Base-by-base conservation (phyloP, 2,888 invertebrate genomes). In the Lobophora halterata region DNA sequence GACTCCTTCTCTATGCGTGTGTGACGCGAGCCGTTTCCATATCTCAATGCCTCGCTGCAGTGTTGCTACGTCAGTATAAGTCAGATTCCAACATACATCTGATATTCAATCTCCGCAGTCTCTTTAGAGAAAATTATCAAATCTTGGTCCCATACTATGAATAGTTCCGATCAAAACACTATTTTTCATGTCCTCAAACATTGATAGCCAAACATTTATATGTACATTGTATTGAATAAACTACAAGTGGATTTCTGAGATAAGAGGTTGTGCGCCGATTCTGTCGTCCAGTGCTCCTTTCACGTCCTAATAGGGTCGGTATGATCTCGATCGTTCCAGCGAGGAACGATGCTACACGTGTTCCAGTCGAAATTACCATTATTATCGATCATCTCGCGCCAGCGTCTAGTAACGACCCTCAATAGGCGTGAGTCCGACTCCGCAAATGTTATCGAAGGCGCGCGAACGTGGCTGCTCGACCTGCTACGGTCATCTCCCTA, bases 341-440 rank as follows among this genome's bases (percentile, higher is more conserved):
- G 68, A n/a, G 69, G 68, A 66, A 62, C 79, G 80, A 82, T 77
- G 75, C 68, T 75, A 86, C 86, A 86, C 83, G 85, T 85, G 86
- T 82, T 78, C 64, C 61, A 54, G 40, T 66, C 70, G 57, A 82
- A 86, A 87, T 86, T 86, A 86, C 87, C 87, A 87, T 87, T 85
- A 86, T 87, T 87, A 87, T 86, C 86, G 86, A 85, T 83, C 82
- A 83, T 86, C 87, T 76, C 67, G 76, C 78, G 71, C 76, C 70
- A 61, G 68, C 67, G 77, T 74, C 67, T 67, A 65, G 80, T 85
- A 82, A 85, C 86, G 83, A 85, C 78, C 74, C 73, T 70, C 71
- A 75, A 82, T 78, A 79, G 80, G 75, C 80, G 72, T 69, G 67
- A 71, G 67, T 61, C 53, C 52, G 57, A 65, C 63, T 65, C 52